These are phyloP conservation scores for Diplolepis rosae DNA, from an alignment of 2,888 invertebrate species.

Conservation along the genomic window DNA sequence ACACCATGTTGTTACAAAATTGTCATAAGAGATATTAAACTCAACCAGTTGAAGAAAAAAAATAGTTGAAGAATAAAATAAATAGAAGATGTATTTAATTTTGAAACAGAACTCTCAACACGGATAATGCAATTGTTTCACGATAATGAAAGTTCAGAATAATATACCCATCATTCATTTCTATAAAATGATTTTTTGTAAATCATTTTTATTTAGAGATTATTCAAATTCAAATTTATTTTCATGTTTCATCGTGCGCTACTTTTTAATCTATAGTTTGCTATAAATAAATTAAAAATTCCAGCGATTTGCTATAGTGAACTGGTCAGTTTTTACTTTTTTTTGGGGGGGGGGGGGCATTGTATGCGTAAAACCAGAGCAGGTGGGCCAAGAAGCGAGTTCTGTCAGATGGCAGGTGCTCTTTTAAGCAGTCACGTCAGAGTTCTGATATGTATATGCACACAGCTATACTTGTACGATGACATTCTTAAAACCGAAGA, in stretches of 20 bases:
- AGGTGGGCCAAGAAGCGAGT: constrained; percentile 61
- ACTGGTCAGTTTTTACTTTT: constrained; percentile 42
- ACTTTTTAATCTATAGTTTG: too few species aligned
- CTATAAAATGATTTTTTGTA: too few species aligned
- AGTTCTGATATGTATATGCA: constrained; percentile 5
- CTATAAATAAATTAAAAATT: neutral
- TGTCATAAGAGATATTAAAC: neutral
- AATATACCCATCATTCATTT: too few species aligned
- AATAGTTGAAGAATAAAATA: too few species aligned
- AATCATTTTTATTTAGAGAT: too few species aligned
- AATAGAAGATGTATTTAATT: too few species aligned
- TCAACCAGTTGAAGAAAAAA: neutral
- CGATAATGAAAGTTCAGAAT: neutral
- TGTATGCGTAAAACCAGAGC: constrained; percentile 55
- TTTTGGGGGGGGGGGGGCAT: constrained; percentile 46
- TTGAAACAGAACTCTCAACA: neutral
- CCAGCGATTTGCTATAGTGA: neutral
- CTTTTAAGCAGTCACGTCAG: constrained; percentile 51
- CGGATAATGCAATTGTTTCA: neutral
- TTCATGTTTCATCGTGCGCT: too few species aligned
- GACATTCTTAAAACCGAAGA: constrained; percentile 15
- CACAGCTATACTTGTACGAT: constrained; percentile 8
- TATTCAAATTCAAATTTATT: too few species aligned
- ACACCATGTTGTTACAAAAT: neutral
- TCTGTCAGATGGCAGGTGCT: constrained; percentile 59